Percentiles rank a stretch among this genome's conserved stretches.
phyloP scores from a whole-genome alignment of 2,888 invertebrate species.

The Argyra leucocephala region DNA sequence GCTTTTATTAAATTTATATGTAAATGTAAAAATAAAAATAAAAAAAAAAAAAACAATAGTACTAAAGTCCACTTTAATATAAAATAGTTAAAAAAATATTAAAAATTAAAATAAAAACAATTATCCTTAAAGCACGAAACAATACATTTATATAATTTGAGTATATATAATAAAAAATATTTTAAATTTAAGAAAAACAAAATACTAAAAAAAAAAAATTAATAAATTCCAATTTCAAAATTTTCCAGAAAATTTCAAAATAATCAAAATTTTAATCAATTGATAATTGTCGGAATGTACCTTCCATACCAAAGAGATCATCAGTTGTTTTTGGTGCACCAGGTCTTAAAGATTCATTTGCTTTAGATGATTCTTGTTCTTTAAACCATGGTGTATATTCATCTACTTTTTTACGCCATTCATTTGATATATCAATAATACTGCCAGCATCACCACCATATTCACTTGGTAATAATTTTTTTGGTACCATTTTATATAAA shows the following conservation, averaged over 20 bases:
- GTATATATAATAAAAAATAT: neutral
- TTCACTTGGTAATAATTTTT: slow-evolving; percentile 69
- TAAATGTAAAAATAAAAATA: neutral
- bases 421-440: slow-evolving; percentile 59
- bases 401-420: slow-evolving; percentile 70
- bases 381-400: slow-evolving; percentile 73
- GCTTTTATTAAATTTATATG: neutral
- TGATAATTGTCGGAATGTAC: slow-evolving; percentile 73
- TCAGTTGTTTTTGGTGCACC: slow-evolving; percentile 79
- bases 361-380: slow-evolving; percentile 66
- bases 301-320: slow-evolving; percentile 81
- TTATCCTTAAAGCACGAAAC: neutral
- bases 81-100: neutral
- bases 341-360: slow-evolving; percentile 69
- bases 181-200: neutral
- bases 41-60: neutral
- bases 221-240: slow-evolving; percentile 9
- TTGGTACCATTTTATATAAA: slow-evolving; percentile 67
- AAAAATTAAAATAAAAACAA: neutral
- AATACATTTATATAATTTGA: neutral
- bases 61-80: slow-evolving; percentile 6
- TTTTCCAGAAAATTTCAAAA: slow-evolving; percentile 7
- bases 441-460: slow-evolving; percentile 74
- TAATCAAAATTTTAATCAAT: slow-evolving; percentile 54
- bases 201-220: slow-evolving; percentile 1